Percentiles rank a stretch among this genome's conserved stretches.
phyloP scores from a whole-genome alignment of 92 coral and sea anemone species.

The Porites cylindrica region DNA sequence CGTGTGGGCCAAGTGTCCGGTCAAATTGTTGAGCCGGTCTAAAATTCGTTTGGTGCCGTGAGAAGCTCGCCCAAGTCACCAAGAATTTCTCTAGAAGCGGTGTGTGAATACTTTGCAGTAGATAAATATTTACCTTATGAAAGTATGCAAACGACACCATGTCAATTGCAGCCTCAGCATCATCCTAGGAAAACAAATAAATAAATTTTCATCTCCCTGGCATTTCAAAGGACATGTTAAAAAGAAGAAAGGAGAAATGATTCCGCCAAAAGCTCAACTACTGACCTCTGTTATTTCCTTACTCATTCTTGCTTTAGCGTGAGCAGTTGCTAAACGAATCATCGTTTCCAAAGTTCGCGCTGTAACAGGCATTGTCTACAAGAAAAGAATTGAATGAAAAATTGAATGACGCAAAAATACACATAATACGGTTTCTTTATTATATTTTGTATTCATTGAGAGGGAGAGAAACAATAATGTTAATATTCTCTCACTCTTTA shows the following conservation, averaged over 20 bases:
- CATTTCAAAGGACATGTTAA: no score
- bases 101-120: no score
- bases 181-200: constrained; percentile 60
- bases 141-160: constrained; percentile 99
- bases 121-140: constrained; percentile 75
- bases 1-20: no score
- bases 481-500: no score
- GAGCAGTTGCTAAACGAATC: constrained; percentile 98
- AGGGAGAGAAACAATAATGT: no score
- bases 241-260: no score
- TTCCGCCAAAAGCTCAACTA: not conserved
- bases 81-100: no score
- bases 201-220: no score
- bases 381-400: not conserved
- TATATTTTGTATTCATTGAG: no score
- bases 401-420: not conserved
- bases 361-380: constrained; percentile 96
- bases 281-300: constrained; percentile 84
- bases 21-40: no score
- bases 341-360: constrained; percentile 95
- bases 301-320: constrained; percentile 98
- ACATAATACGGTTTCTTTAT: not conserved
- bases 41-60: no score
- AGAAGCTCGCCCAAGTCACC: no score
- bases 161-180: constrained; percentile 94